Evolutionary conservation across 2,888 invertebrate genomes (phyloP).

Genomic region (Homarus gammarus): DNA sequence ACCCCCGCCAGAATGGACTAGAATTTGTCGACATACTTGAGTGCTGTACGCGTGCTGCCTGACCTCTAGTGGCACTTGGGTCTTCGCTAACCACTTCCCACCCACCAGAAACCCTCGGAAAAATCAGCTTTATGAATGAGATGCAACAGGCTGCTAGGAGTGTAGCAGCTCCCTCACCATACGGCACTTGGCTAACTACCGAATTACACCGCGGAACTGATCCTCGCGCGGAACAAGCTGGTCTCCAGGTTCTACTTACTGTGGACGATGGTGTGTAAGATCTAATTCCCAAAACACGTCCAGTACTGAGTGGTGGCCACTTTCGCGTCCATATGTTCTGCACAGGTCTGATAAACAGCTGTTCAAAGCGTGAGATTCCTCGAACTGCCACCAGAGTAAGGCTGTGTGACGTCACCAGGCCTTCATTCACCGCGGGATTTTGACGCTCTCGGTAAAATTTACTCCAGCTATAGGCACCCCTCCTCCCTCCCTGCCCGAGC

Average conservation of each 20-base stretch:
- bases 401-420: conserved; percentile 52
- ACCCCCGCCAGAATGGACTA: no score
- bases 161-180: conserved; percentile 12
- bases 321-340: conserved; percentile 59
- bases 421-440: conserved; percentile 43
- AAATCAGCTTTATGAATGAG: conserved; percentile 54
- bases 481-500: not conserved
- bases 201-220: not conserved
- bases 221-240: not conserved
- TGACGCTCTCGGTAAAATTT: not conserved
- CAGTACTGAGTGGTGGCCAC: conserved; percentile 33
- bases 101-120: not conserved
- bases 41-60: no score
- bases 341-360: conserved; percentile 65
- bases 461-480: not conserved
- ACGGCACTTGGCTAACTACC: not conserved
- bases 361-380: conserved; percentile 61
- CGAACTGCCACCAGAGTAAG: conserved; percentile 62
- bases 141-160: conserved; percentile 62
- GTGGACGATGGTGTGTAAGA: conserved; percentile 12
- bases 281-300: conserved; percentile 40
- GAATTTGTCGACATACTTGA: no score
- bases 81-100: not conserved
- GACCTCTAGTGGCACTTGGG: no score
- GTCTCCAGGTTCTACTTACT: conserved; percentile 19